Evolutionary conservation across 2,113 vertebrate genomes (phyloP).

Genomic region (Rutilus rutilus): DNA sequence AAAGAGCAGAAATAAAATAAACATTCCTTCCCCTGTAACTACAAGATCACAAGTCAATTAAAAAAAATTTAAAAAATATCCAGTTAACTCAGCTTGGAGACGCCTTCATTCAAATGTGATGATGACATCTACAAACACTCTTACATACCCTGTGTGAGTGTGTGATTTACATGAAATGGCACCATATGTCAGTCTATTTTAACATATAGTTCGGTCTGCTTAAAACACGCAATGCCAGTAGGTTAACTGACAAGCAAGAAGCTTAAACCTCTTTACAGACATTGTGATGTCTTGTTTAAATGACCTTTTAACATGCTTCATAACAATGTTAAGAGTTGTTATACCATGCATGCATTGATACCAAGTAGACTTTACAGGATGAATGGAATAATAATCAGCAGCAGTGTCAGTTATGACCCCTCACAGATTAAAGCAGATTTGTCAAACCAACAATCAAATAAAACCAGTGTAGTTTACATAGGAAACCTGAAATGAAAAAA

Average conservation of each 20-base stretch:
- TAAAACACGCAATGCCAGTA: not conserved
- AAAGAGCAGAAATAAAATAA: constrained; percentile 53
- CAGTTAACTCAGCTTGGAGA: constrained; percentile 35
- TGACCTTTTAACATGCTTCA: constrained; percentile 42
- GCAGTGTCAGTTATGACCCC: constrained; percentile 38
- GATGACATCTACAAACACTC: constrained; percentile 20
- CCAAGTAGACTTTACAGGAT: constrained; percentile 30
- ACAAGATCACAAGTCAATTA: not conserved
- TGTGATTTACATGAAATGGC: constrained; percentile 27
- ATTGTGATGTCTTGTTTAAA: constrained; percentile 18
- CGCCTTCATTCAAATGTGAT: not conserved
- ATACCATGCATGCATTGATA: constrained; percentile 8
- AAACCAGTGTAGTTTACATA: constrained; percentile 39
- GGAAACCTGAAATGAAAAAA: not conserved
- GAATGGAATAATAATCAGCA: constrained; percentile 33
- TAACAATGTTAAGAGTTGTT: constrained; percentile 34
- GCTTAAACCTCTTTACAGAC: constrained; percentile 4
- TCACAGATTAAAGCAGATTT: constrained; percentile 30
- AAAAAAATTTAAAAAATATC: constrained; percentile 40
- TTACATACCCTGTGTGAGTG: constrained; percentile 32
- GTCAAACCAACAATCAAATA: constrained; percentile 34
- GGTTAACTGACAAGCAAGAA: not conserved
- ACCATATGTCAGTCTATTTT: constrained; percentile 8
- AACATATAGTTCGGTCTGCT: constrained; percentile 24
- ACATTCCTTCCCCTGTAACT: constrained; percentile 1